Base-by-base conservation (phyloP, 2,113 vertebrate species). In the Colossoma macropomum region DNA sequence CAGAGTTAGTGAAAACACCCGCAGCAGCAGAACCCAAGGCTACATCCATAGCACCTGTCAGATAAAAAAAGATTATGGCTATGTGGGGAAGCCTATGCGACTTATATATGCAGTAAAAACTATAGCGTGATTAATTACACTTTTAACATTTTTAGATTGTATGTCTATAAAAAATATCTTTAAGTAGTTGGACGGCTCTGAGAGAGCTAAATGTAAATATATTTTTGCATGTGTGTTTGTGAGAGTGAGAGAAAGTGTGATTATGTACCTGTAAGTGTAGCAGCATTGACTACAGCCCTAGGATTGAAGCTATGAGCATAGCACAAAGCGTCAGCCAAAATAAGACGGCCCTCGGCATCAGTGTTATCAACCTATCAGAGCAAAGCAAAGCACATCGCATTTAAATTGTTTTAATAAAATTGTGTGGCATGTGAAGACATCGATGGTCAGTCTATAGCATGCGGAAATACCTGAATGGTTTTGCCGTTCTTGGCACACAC, bases 1-100 rank as follows among this genome's bases (percentile, higher is more conserved):
- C 92, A 4, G 97, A 99, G 86, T 98, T 99, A 73, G 97, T 97
- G 76, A 99, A 99, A 41, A 99, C 97, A 11, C 97, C 98, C 41
- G 97, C 91, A 0, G 97, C 97, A 66, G 96, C 96, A 52, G 98
- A 99, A 23, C 98, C 98, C 75, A 99, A 60, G 15, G 98, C 98
- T 17, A 98, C 90, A 89, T 97, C 96, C 94, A 99, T 97, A 19
- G 97, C 98, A 89, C 98, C 98, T 99, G 87, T 80, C 79, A 90
- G 65, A 38, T 54, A 1, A 82, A 17, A 3, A 38, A 7, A 27
- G 3, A 3, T 1, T 41, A 75, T 63, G 41, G 32, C 66, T 76
- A 60, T 30, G 8, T 27, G 19, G 0, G 23, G 0, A 84, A 48
- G 19, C 32, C 25, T 45, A 16, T 3, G 25, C 12, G 12, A 17